Conservation (phyloP, 1,140 invertebrate genomes). For the Nasonia vitripennis region DNA sequence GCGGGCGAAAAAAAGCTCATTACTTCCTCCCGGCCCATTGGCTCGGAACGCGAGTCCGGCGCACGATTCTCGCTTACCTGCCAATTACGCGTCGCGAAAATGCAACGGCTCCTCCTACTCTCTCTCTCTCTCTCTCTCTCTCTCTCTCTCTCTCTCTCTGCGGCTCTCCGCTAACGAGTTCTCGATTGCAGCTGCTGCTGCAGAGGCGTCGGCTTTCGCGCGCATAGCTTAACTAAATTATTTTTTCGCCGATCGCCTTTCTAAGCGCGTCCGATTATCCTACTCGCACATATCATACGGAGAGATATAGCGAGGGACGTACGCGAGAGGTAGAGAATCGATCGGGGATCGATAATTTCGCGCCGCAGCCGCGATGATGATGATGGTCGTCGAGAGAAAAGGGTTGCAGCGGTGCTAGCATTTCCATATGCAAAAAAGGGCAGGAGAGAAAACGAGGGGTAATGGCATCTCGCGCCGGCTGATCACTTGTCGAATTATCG, state of each 20-base stretch:
- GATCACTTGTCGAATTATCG: constrained; percentile 61
- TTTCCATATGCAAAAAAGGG: not conserved
- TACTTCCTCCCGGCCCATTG: not conserved
- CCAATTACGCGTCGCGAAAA: constrained; percentile 15
- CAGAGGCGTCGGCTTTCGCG: not conserved
- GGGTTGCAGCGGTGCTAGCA: not conserved
- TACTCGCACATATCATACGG: not conserved
- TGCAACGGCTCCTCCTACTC: not conserved
- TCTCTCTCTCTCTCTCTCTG: no score
- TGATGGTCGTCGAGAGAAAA: not conserved
- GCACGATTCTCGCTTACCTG: not conserved
- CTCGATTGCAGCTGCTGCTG: not conserved
- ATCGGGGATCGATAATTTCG: not conserved
- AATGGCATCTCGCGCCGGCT: constrained; percentile 10
- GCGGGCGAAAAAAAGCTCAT: not conserved
- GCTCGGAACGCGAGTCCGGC: not conserved
- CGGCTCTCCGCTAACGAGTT: not conserved
- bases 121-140: no score
- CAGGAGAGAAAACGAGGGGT: not conserved
- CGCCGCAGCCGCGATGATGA: not conserved
- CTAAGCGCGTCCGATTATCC: not conserved
- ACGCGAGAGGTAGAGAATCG: not conserved
- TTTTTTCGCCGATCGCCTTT: not conserved
- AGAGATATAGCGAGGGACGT: not conserved
- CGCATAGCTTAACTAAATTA: not conserved